Evolutionary conservation across 2,113 vertebrate genomes (phyloP).

Genomic region (Tragelaphus scriptus): DNA sequence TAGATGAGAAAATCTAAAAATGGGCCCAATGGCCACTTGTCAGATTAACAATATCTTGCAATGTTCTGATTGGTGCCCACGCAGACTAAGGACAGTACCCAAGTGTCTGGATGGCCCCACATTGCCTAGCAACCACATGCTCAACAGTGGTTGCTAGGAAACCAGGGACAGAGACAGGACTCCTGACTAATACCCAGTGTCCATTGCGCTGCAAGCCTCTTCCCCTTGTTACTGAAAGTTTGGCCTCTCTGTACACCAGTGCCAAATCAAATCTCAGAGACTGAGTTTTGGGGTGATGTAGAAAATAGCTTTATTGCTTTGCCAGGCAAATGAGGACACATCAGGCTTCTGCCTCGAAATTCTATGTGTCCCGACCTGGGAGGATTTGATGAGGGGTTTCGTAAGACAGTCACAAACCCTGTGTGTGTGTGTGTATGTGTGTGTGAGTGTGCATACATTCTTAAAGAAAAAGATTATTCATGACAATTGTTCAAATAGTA

Average conservation of each 20-base stretch:
- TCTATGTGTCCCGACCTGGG: not conserved
- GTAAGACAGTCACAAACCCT: not conserved
- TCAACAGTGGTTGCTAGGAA: slow-evolving; percentile 49
- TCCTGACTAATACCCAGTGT: not conserved
- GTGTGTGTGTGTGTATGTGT: not conserved
- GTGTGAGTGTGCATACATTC: accelerated
- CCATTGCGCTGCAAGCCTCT: not conserved
- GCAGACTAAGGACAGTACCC: not conserved
- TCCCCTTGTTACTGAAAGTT: not conserved
- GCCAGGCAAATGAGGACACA: not conserved
- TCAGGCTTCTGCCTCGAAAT: not conserved
- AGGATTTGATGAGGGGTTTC: not conserved
- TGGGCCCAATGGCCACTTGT: not conserved
- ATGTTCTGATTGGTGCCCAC: not conserved
- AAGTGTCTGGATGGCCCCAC: not conserved
- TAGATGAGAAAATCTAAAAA: not conserved
- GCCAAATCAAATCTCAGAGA: not conserved
- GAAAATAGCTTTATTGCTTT: not conserved
- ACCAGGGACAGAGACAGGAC: not conserved
- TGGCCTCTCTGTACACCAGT: not conserved
- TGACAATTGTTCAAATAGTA: not conserved
- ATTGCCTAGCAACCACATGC: slow-evolving; percentile 45
- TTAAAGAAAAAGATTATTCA: not conserved
- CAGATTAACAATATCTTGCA: not conserved
- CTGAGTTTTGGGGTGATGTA: not conserved